A percentile compares a stretch with the other conserved stretches of the same genome.
Evolutionary conservation across 2,888 invertebrate species (phyloP).

Genomic region (Marasmarcha lunaedactyla): DNA sequence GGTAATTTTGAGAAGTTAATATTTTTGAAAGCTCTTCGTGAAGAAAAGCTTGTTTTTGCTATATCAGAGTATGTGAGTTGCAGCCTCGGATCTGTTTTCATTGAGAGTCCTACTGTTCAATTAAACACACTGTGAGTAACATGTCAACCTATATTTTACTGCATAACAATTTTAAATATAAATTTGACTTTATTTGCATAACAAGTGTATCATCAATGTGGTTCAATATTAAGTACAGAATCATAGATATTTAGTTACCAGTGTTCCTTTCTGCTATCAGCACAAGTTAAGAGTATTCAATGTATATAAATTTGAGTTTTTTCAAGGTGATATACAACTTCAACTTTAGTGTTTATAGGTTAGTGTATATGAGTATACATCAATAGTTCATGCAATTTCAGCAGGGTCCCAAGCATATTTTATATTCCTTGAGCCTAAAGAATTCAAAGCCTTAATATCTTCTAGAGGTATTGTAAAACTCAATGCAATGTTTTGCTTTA

Average conservation of each 20-base stretch:
- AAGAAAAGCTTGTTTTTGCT: constrained; percentile 85
- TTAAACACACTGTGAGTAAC: constrained; percentile 73
- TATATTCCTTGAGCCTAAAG: constrained; percentile 20
- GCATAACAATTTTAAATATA: no score
- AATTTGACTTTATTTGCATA: no score
- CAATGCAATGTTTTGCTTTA: constrained; percentile 70
- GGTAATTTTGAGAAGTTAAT: constrained; percentile 84
- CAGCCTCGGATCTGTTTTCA: constrained; percentile 82
- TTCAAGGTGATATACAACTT: no score
- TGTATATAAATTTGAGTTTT: no score
- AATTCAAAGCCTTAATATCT: constrained; percentile 47
- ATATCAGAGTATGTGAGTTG: constrained; percentile 83
- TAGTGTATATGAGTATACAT: no score
- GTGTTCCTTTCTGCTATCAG: no score
- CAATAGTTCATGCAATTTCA: constrained; percentile 24
- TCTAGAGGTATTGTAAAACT: constrained; percentile 67
- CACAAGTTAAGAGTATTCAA: no score
- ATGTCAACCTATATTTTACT: neutral
- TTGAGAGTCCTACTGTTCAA: constrained; percentile 84
- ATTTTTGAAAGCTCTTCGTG: constrained; percentile 80
- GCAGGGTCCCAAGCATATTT: constrained; percentile 42
- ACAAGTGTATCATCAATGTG: no score
- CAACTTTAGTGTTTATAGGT: no score
- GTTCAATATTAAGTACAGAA: no score
- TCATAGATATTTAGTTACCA: no score